These are phyloP conservation scores for Drosophila siamana DNA, from an alignment of 2,888 invertebrate genomes.

Conservation along the genomic window DNA sequence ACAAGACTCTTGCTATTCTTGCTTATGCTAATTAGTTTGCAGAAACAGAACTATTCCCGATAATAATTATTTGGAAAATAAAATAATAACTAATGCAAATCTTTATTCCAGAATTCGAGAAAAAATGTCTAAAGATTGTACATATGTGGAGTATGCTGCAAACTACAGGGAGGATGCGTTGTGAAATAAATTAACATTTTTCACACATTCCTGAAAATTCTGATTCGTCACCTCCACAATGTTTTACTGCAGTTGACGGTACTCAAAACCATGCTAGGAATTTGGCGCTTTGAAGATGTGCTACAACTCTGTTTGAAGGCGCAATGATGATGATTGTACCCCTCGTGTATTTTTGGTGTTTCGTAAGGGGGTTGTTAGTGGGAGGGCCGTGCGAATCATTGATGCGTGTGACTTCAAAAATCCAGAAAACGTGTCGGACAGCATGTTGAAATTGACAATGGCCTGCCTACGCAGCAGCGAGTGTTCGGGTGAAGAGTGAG, in stretches of 20 bases:
- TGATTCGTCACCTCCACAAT: conserved; percentile 76
- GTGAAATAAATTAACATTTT: conserved; percentile 61
- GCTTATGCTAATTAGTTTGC: too few relatives aligned
- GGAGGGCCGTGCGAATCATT: conserved; percentile 36
- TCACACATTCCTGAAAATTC: conserved; percentile 73
- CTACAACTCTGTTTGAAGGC: conserved; percentile 19
- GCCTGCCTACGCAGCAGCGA: conserved; percentile 14
- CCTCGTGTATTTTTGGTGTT: conserved; percentile 21
- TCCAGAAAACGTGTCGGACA: conserved; percentile 83
- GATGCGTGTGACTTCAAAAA: conserved; percentile 80
- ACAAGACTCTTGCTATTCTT: background rate
- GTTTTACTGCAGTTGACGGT: conserved; percentile 34
- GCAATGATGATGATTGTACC: conserved; percentile 31
- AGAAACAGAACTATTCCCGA: too few relatives aligned
- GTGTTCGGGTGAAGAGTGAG: conserved; percentile 19
- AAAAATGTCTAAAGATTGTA: background rate
- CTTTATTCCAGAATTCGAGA: background rate
- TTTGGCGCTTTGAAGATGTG: conserved; percentile 59
- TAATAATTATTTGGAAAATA: too few relatives aligned
- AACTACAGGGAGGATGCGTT: conserved; percentile 13
- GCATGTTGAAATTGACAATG: conserved; percentile 74
- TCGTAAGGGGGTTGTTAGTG: conserved; percentile 12
- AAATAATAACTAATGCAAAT: too few relatives aligned
- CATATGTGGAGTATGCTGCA: background rate
- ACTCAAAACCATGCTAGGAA: conserved; percentile 51